Conservation (phyloP, 2,113 vertebrate genomes). For the Pelusios castaneus region DNA sequence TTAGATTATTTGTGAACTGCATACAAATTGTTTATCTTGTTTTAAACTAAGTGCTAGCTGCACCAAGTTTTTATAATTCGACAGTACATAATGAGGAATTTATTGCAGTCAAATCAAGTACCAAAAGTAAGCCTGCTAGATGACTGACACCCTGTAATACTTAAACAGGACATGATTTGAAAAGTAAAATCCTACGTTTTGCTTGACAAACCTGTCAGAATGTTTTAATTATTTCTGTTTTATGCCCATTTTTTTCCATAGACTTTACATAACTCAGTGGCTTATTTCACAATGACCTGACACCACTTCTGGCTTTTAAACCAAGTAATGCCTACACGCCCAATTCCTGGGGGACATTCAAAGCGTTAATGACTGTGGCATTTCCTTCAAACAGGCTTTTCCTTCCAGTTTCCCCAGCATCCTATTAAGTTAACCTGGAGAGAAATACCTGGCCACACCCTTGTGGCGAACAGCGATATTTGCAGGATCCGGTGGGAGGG, state of each 20-base stretch:
- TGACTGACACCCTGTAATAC: neutral
- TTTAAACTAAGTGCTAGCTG: neutral
- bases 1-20: neutral
- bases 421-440: neutral
- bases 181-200: neutral
- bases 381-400: neutral
- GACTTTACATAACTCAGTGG: neutral
- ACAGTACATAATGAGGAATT: neutral
- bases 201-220: neutral
- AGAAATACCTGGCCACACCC: neutral
- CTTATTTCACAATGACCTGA: neutral
- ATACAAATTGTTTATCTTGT: neutral
- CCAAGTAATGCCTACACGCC: slow-evolving; percentile 9
- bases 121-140: neutral
- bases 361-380: neutral
- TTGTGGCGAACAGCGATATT: neutral
- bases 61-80: neutral
- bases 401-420: neutral
- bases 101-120: neutral
- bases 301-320: too few species aligned
- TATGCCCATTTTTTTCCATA: neutral
- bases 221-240: neutral
- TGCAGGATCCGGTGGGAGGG: too few species aligned
- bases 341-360: neutral
- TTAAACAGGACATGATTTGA: neutral